Evolutionary conservation across 1,140 invertebrate genomes (phyloP), one percentile per base, ranked within the genome.

Genomic region (Heliothis virescens): DNA sequence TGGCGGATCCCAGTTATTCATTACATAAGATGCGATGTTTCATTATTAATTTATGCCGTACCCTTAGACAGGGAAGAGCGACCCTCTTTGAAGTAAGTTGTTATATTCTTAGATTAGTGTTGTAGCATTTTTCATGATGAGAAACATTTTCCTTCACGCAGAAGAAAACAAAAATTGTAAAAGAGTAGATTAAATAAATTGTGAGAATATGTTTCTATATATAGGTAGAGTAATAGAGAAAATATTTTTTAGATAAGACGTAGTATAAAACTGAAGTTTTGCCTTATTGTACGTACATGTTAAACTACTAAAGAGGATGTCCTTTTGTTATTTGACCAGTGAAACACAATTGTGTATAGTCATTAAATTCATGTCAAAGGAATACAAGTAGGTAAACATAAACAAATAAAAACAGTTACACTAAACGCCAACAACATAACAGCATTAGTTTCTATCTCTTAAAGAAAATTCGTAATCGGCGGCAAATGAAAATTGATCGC

Each of bases 401-500:
- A n/a, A 26, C 11, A 16, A 11, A 52, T 55, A 34, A 65, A 16
- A 10, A 65, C 10, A 2, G n/a, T 34, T 29, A 16, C 3, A 78
- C 11, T 21, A 78, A 78, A 34, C 26, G 34, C 15, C 48, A 78
- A 55, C 53, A 79, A 59, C 26, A 50, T 74, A 65, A 55, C 29
- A 78, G 16, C 29, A 73, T 77, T 67, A 57, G 55, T 72, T 73
- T 60, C 41, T 65, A 83, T 87, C 81, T 84, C 85, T 86, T 83
- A 81, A 83, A 88, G 85, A 83, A 83, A 89, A 86, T 90, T 89
- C 87, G 86, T 92, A 89, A 93, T 92, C 85, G 87, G 85, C 82
- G 76, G 85, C 88, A 89, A 94, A 94, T 94, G 88, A 94, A 92
- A 94, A 94, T 94, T 94, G 93, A 94, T 94, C 89, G 88, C 87